phyloP scores from a whole-genome alignment of 2,797 vertebrate genomes.

The Mionectes olivaceus region DNA sequence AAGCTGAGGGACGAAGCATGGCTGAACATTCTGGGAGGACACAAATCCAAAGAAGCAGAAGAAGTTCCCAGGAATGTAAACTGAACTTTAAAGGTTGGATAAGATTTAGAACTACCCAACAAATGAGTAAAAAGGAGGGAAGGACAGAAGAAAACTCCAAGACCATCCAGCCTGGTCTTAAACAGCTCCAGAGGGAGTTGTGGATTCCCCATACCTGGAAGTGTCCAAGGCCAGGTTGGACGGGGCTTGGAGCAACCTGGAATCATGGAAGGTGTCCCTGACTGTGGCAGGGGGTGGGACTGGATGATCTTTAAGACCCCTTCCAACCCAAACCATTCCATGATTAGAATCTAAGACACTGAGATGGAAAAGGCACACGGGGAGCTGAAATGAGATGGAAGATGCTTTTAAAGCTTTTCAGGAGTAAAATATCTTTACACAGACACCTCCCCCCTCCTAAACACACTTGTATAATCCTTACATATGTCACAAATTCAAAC shows the following conservation, averaged over 20 bases:
- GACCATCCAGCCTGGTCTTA: background rate
- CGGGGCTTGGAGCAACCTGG: rapidly evolving
- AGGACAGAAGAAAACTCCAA: background rate
- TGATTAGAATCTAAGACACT: background rate
- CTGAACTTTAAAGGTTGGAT: background rate
- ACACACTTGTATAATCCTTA: background rate
- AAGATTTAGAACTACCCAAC: background rate
- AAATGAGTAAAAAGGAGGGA: background rate
- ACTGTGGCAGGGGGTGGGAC: background rate
- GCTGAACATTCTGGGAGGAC: background rate
- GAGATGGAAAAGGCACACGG: background rate
- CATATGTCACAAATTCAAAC: background rate
- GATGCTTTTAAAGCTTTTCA: background rate
- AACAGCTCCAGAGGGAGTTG: background rate
- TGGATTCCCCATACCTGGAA: background rate
- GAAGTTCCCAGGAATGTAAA: background rate
- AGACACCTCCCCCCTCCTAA: background rate
- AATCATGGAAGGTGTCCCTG: background rate
- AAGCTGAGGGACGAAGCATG: background rate
- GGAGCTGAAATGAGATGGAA: background rate
- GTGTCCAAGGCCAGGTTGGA: background rate
- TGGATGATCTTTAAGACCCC: background rate
- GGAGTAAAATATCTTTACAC: no score
- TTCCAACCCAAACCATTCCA: no score
- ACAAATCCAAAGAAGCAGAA: background rate